Conservation (phyloP, 2,113 vertebrate genomes). For the Phyllostomus discolor region DNA sequence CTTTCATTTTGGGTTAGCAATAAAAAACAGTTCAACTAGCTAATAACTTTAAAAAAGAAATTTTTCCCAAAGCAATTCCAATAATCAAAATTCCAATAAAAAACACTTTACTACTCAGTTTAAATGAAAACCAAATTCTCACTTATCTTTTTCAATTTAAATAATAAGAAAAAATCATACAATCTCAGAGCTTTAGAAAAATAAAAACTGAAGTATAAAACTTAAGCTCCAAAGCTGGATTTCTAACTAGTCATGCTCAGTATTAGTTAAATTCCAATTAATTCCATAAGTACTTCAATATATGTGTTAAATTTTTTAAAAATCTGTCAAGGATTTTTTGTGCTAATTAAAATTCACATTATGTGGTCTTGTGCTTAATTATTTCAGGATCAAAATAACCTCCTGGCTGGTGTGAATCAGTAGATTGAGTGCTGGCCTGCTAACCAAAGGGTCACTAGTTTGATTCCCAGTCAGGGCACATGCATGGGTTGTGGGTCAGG, state of each 20-base stretch:
- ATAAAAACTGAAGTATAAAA: neutral
- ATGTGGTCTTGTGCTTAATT: neutral
- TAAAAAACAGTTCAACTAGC: neutral
- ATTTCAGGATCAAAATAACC: neutral
- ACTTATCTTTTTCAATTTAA: neutral
- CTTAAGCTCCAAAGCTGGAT: neutral
- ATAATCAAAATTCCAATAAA: slow-evolving; percentile 11
- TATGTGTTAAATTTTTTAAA: neutral
- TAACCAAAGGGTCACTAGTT: too few species aligned
- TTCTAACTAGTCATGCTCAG: neutral
- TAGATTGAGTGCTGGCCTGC: too few species aligned
- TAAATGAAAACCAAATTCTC: neutral
- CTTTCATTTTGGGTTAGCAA: slow-evolving; percentile 10
- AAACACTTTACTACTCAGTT: neutral
- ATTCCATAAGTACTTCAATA: neutral
- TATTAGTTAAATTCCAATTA: slow-evolving; percentile 21
- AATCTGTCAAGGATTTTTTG: neutral
- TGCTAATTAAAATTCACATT: slow-evolving; percentile 4
- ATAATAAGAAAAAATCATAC: neutral
- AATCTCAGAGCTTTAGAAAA: neutral
- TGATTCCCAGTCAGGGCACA: too few species aligned
- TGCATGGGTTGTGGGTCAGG: too few species aligned
- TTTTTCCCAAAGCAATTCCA: neutral
- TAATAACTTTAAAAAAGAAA: neutral
- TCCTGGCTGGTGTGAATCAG: too few species aligned